phyloP scores from a whole-genome alignment of 2,113 vertebrate species.

The Catagonus wagneri region DNA sequence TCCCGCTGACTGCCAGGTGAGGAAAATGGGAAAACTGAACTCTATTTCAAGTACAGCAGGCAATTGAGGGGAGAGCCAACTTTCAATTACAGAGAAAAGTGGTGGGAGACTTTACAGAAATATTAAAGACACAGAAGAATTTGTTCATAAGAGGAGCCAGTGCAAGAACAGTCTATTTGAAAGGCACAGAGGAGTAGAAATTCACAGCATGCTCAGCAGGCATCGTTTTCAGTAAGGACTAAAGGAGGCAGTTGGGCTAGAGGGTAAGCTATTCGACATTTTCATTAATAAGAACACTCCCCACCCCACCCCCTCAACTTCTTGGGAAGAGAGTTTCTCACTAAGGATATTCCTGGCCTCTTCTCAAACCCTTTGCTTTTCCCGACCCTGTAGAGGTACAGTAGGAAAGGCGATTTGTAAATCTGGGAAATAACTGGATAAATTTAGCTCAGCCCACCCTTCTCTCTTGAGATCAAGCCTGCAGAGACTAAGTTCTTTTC shows the following conservation, averaged over 20 bases:
- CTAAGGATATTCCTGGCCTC: neutral
- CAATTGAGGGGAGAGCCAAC: constrained; percentile 1
- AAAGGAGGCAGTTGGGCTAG: neutral
- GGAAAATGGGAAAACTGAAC: constrained; percentile 23
- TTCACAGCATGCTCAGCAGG: neutral
- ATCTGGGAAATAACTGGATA: neutral
- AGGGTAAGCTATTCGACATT: rapidly evolving
- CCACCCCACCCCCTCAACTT: neutral
- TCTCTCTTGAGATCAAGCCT: neutral
- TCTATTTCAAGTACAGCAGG: neutral
- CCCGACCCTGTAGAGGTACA: neutral
- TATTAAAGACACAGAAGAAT: neutral
- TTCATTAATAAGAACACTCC: neutral
- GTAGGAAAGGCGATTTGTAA: neutral
- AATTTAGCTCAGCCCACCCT: neutral
- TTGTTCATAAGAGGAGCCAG: neutral
- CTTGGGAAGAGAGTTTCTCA: neutral
- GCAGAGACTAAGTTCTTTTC: neutral
- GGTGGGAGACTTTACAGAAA: neutral
- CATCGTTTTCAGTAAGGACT: neutral
- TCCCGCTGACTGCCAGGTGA: neutral
- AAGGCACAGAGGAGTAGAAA: neutral
- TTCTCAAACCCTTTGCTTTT: neutral
- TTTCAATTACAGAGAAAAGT: neutral
- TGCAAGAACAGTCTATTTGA: neutral